Percentiles rank a stretch among this genome's conserved stretches.
These are phyloP conservation scores for Neodiprion fabricii DNA, from an alignment of 1,140 invertebrate genomes.

Conservation along the genomic window DNA sequence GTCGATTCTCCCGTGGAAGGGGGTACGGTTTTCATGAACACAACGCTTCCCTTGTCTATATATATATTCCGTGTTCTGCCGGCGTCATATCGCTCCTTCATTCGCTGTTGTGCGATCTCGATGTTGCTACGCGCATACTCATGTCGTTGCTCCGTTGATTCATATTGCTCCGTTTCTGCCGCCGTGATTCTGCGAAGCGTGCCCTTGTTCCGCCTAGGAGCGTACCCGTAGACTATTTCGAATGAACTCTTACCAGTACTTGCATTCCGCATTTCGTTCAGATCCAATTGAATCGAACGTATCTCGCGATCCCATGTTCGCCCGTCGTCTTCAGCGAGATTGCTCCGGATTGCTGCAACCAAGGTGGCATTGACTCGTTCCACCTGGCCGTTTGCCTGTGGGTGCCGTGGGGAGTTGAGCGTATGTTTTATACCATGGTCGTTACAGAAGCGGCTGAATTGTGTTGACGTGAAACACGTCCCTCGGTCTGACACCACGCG, in stretches of 20 bases:
- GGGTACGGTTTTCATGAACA: too few species aligned
- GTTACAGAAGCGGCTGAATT: conserved; percentile 19
- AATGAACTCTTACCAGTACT: conserved; percentile 11
- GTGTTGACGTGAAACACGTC: conserved; percentile 25
- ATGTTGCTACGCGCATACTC: background rate
- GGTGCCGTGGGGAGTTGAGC: conserved; percentile 17
- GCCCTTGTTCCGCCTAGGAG: conserved; percentile 12
- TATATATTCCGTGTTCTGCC: too few species aligned
- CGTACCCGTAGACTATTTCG: conserved; percentile 14
- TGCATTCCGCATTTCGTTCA: conserved; percentile 10
- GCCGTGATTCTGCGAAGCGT: conserved; percentile 5
- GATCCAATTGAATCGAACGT: background rate
- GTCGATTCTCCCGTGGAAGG: too few species aligned
- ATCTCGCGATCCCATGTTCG: background rate
- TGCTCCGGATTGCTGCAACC: background rate
- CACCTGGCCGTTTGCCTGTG: conserved; percentile 16
- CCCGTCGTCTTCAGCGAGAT: background rate
- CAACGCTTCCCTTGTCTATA: too few species aligned
- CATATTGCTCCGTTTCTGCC: too few species aligned
- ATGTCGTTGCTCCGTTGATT: too few species aligned
- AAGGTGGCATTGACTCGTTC: conserved; percentile 18
- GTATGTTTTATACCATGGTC: conserved; percentile 15
- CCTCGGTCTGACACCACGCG: conserved; percentile 20
- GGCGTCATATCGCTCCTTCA: conserved; percentile 1
- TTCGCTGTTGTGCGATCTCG: background rate